Evolutionary conservation across 2,888 invertebrate species (phyloP).

Genomic region (Drosophila hawaiiensis): DNA sequence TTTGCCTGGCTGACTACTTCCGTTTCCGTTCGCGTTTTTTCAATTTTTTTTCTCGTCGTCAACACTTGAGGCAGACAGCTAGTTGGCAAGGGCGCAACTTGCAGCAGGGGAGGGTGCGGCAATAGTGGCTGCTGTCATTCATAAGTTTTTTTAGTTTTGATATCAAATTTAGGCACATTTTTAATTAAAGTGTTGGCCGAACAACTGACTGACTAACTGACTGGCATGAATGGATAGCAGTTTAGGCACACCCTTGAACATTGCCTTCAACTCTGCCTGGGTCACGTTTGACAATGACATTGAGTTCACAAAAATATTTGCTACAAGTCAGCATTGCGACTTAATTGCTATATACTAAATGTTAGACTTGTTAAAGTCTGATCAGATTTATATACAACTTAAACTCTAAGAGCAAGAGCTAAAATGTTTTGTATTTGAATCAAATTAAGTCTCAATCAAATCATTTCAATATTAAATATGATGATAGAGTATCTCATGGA

Average conservation of each 20-base stretch:
- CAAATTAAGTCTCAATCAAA: not conserved
- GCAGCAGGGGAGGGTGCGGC: not conserved
- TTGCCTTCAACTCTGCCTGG: constrained; percentile 6
- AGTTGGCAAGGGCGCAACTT: constrained; percentile 36
- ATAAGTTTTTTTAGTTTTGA: constrained; percentile 53
- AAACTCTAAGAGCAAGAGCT: not conserved
- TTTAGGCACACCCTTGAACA: constrained; percentile 25
- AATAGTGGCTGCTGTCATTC: constrained; percentile 47
- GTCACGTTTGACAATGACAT: constrained; percentile 10
- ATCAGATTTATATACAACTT: not conserved
- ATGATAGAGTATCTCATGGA: not conserved
- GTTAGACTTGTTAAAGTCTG: not conserved
- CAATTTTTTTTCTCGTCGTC: constrained; percentile 10
- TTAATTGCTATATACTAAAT: not conserved
- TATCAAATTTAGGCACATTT: constrained; percentile 57
- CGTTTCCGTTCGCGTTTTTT: constrained; percentile 57
- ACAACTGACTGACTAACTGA: constrained; percentile 26
- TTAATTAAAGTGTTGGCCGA: constrained; percentile 68
- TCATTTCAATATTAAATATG: not conserved
- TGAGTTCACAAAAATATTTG: not conserved
- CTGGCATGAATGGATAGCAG: constrained; percentile 29
- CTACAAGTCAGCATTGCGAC: not conserved
- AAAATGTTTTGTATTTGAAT: not conserved
- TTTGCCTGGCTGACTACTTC: constrained; percentile 61
- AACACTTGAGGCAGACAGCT: constrained; percentile 55